phyloP scores from a whole-genome alignment of 2,113 vertebrate species.

The Kobus ellipsiprymnus region DNA sequence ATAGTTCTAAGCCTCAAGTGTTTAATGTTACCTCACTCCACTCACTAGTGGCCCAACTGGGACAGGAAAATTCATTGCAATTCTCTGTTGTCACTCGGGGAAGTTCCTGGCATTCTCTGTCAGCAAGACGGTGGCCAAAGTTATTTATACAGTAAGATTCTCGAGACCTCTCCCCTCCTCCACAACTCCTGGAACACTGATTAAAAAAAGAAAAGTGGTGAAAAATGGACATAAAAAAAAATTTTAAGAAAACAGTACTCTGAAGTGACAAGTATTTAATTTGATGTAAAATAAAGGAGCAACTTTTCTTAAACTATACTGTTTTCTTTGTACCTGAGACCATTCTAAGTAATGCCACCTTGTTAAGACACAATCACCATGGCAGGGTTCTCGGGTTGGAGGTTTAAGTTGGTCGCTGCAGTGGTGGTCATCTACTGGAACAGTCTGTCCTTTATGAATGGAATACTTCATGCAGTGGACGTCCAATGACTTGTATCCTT shows the following conservation, averaged over 20 bases:
- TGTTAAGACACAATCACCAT: constrained; percentile 88
- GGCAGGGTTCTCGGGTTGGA: constrained; percentile 87
- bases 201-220: neutral
- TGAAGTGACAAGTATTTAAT: neutral
- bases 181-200: constrained; percentile 94
- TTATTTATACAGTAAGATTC: constrained; percentile 93
- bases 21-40: constrained; percentile 91
- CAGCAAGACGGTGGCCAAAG: constrained; percentile 86
- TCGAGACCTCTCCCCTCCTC: constrained; percentile 84
- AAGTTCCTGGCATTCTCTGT: constrained; percentile 86
- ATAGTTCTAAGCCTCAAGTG: neutral
- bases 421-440: constrained; percentile 81
- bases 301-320: neutral
- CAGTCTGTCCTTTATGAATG: constrained; percentile 80
- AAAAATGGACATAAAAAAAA: neutral
- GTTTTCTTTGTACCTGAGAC: constrained; percentile 87
- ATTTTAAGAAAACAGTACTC: neutral
- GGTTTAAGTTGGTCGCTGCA: constrained; percentile 88
- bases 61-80: constrained; percentile 91
- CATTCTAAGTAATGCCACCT: constrained; percentile 95
- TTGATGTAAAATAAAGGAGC: neutral
- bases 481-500: constrained; percentile 88
- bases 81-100: constrained; percentile 79
- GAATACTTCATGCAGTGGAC: constrained; percentile 92
- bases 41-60: constrained; percentile 88